Percentiles rank a stretch among this genome's conserved stretches.
Conservation (phyloP, 92 coral and sea anemone species). For the Epizoanthus rinbou region DNA sequence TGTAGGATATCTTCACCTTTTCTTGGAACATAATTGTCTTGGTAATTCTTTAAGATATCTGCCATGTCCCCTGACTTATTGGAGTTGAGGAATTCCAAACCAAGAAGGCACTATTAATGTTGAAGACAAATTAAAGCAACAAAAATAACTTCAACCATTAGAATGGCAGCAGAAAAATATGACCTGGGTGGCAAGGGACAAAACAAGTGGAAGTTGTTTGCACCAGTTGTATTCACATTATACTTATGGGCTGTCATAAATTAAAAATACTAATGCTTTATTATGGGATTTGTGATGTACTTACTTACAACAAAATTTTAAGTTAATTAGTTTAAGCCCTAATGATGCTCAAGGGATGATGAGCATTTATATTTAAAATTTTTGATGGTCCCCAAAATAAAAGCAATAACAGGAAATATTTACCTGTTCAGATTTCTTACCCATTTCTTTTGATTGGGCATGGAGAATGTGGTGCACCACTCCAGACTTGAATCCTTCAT, state of each 20-base stretch:
- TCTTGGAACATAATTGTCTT: slow-evolving; percentile 48
- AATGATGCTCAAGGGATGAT: slow-evolving; percentile 1
- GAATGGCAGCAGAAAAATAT: background rate
- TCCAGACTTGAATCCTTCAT: slow-evolving; percentile 19
- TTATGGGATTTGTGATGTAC: too few relatives aligned
- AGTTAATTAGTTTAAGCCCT: too few relatives aligned
- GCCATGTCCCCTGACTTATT: slow-evolving; percentile 65
- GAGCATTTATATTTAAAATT: slow-evolving; percentile 22
- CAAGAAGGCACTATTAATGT: slow-evolving; percentile 37
- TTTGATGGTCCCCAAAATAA: slow-evolving; percentile 5
- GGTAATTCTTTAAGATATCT: slow-evolving; percentile 38
- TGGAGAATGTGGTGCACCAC: slow-evolving; percentile 42
- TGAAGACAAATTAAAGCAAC: background rate
- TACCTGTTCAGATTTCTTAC: slow-evolving; percentile 17
- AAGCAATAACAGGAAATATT: slow-evolving; percentile 15
- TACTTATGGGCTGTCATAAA: background rate
- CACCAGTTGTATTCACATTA: background rate
- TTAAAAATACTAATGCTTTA: too few relatives aligned
- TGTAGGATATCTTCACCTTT: slow-evolving; percentile 15
- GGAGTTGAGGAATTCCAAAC: slow-evolving; percentile 45
- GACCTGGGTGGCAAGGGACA: background rate
- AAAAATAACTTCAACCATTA: slow-evolving; percentile 1
- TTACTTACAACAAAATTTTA: too few relatives aligned
- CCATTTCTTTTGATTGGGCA: slow-evolving; percentile 34
- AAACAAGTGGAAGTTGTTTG: background rate